A percentile compares a stretch with the other conserved stretches of the same genome.
phyloP scores from a whole-genome alignment of 1,140 invertebrate genomes.

The Pseudomyrmex concolor region DNA sequence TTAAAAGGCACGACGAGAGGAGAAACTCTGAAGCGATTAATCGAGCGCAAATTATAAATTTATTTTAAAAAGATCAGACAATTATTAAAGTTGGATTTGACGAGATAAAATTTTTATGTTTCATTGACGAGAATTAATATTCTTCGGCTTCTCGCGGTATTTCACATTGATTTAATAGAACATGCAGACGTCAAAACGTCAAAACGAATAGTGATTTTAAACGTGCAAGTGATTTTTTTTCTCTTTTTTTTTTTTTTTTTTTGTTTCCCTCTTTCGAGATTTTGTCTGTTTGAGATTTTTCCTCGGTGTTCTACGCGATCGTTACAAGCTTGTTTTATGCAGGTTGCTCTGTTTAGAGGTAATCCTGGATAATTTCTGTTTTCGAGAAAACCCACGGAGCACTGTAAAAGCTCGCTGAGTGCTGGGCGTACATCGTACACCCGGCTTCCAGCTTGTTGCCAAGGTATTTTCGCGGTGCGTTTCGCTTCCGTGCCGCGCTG shows the following conservation, averaged over 20 bases:
- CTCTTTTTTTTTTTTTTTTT: not conserved
- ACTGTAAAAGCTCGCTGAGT: constrained; percentile 60
- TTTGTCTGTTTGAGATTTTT: not conserved
- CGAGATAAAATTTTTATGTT: not conserved
- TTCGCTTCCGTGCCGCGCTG: constrained; percentile 1
- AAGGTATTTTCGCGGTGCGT: constrained; percentile 6
- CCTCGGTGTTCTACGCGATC: not conserved
- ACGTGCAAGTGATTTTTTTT: not conserved
- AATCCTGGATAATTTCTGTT: constrained; percentile 61
- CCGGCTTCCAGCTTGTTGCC: constrained; percentile 16
- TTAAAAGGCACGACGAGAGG: not conserved
- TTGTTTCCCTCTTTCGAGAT: not conserved
- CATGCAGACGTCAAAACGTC: not conserved
- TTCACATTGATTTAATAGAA: not conserved
- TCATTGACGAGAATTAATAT: not conserved
- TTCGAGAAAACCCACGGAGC: constrained; percentile 43
- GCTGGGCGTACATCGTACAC: constrained; percentile 53
- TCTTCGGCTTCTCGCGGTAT: too few relatives aligned
- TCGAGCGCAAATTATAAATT: constrained; percentile 10
- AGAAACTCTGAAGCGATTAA: not conserved
- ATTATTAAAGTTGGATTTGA: not conserved
- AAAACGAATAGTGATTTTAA: constrained; percentile 2
- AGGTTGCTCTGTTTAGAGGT: constrained; percentile 21
- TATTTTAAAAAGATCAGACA: constrained; percentile 29
- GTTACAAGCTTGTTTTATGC: constrained; percentile 43